These are phyloP conservation scores for Dicentrarchus labrax DNA, from an alignment of 2,113 vertebrate species.

Conservation along the genomic window DNA sequence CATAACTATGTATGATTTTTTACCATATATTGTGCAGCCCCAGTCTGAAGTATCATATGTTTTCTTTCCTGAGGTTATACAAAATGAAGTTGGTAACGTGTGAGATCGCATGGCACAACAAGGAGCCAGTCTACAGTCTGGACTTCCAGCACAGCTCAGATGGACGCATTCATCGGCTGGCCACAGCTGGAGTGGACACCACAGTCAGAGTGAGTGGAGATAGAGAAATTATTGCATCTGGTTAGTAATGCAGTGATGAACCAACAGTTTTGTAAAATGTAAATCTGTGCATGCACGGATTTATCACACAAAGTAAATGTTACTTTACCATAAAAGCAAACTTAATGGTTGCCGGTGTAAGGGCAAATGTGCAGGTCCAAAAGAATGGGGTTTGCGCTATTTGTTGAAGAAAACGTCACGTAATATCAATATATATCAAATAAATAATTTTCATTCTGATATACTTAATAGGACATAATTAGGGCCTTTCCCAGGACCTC, in stretches of 20 bases:
- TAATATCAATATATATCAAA: neutral
- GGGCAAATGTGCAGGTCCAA: neutral
- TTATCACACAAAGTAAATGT: neutral
- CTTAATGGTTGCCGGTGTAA: neutral
- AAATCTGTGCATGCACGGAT: neutral
- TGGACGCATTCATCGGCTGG: constrained; percentile 88
- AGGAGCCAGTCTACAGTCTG: constrained; percentile 97
- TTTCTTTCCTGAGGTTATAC: neutral
- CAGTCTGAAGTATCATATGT: neutral
- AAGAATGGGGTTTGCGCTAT: neutral
- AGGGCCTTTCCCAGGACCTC: neutral
- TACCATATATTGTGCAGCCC: no score
- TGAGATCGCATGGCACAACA: constrained; percentile 98
- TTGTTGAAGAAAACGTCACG: neutral
- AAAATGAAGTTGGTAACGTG: constrained; percentile 97
- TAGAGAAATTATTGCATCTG: neutral
- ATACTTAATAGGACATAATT: neutral
- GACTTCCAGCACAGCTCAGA: constrained; percentile 93
- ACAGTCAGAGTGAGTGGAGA: constrained; percentile 88
- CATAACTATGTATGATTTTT: no score
- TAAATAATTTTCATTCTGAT: neutral
- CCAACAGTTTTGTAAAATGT: neutral
- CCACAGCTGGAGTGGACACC: constrained; percentile 95
- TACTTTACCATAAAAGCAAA: no score
- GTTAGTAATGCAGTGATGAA: neutral